These are phyloP conservation scores for Metellina segmentata DNA, from an alignment of 2,888 invertebrate genomes.

Conservation along the genomic window DNA sequence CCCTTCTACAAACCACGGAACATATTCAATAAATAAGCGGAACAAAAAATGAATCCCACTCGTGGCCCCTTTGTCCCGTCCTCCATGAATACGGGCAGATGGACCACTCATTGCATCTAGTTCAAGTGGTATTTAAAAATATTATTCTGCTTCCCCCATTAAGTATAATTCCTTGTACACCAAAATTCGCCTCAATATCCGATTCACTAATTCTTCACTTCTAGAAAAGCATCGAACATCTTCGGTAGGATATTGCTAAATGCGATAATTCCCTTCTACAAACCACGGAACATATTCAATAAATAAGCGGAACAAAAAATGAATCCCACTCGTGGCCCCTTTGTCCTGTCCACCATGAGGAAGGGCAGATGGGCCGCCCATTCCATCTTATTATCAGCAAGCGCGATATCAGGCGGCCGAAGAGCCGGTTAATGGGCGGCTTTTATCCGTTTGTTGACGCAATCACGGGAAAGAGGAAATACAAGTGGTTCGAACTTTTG, in stretches of 20 bases:
- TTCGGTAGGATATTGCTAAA: neutral
- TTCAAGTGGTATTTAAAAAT: too few relatives aligned
- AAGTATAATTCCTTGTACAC: too few relatives aligned
- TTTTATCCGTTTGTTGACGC: constrained; percentile 49
- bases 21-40: too few relatives aligned
- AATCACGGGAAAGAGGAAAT: constrained; percentile 45
- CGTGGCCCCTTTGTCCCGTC: too few relatives aligned
- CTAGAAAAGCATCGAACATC: neutral
- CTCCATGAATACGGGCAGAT: too few relatives aligned
- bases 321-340: neutral
- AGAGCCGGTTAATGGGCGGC: constrained; percentile 47
- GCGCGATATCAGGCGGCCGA: neutral
- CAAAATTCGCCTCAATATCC: neutral
- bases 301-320: neutral
- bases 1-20: too few relatives aligned
- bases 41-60: too few relatives aligned
- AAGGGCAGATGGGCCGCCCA: neutral
- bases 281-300: neutral
- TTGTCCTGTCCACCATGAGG: too few relatives aligned
- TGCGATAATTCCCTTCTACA: neutral
- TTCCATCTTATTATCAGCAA: constrained; percentile 28
- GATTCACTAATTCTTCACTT: neutral
- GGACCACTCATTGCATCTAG: too few relatives aligned
- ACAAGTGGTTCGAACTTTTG: constrained; percentile 52
- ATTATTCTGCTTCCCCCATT: too few relatives aligned